Percentiles rank a stretch among this genome's conserved stretches.
phyloP scores from a whole-genome alignment of 2,888 invertebrate genomes.

The Orthosia cruda region DNA sequence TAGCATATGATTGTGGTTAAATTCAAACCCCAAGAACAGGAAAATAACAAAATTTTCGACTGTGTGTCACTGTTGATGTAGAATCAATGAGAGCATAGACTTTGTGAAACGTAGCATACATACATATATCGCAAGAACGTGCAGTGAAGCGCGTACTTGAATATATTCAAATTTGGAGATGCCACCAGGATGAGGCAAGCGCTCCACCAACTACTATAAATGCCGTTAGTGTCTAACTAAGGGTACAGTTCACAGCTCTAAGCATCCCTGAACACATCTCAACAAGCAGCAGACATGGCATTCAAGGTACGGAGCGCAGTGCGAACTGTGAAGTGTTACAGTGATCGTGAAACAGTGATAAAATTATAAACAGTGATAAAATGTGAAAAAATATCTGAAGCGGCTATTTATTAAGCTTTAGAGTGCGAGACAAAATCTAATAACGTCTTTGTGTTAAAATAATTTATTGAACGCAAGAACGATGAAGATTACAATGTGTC shows the following conservation, averaged over 20 bases:
- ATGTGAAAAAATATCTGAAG: not conserved
- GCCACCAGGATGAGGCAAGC: conserved; percentile 84
- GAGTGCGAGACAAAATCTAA: not conserved
- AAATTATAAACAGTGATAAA: conserved; percentile 49
- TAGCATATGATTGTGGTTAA: too few species aligned
- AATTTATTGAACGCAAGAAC: not conserved
- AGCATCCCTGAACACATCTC: conserved; percentile 86
- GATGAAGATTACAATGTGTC: not conserved
- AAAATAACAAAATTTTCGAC: too few species aligned
- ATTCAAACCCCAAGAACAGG: too few species aligned
- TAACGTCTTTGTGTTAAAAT: not conserved
- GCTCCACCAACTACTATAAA: conserved; percentile 83
- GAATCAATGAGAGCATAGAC: too few species aligned
- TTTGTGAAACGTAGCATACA: conserved; percentile 44
- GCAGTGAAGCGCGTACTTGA: conserved; percentile 87
- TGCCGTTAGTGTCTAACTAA: conserved; percentile 82
- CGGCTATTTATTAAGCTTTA: not conserved
- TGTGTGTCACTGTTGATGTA: too few species aligned
- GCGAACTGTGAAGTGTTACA: conserved; percentile 77
- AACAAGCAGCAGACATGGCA: conserved; percentile 83
- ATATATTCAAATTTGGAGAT: conserved; percentile 90
- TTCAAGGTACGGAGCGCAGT: conserved; percentile 86
- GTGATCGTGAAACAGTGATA: conserved; percentile 66
- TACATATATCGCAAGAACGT: too few species aligned
- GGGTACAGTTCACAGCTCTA: conserved; percentile 87